Conservation (phyloP, 2,113 vertebrate species). For the Myotis brandtii region DNA sequence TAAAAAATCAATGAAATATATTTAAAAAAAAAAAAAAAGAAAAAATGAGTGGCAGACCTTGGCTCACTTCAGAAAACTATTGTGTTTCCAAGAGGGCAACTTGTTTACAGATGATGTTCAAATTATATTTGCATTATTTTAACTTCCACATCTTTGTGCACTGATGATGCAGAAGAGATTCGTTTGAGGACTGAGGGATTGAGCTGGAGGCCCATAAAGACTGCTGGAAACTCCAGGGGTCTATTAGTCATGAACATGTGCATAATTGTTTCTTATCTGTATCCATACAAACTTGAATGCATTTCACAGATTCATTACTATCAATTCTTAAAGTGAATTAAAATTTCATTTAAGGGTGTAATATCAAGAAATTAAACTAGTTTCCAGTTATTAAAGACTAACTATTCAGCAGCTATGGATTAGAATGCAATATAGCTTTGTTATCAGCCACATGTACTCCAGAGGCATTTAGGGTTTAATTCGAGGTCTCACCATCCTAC, state of each 20-base stretch:
- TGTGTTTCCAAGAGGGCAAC: not conserved
- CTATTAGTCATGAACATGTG: not conserved
- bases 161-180: not conserved
- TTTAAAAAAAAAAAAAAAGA: no score
- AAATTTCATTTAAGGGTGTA: not conserved
- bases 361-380: conserved; percentile 38
- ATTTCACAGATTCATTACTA: not conserved
- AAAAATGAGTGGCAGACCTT: not conserved
- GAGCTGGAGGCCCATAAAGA: not conserved
- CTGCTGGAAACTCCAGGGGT: not conserved
- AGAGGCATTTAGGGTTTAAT: not conserved
- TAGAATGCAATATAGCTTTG: not conserved
- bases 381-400: conserved; percentile 7
- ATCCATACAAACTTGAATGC: not conserved
- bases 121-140: not conserved
- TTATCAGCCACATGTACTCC: not conserved
- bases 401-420: not conserved
- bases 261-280: not conserved
- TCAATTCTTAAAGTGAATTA: conserved; percentile 18
- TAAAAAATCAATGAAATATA: no score
- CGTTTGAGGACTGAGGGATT: not conserved
- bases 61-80: not conserved
- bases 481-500: not conserved
- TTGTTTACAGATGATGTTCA: conserved; percentile 30
- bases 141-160: not conserved